Evolutionary conservation across 2,888 invertebrate species (phyloP), one percentile per base, ranked within the genome.

Genomic region (Ormyrus thymus): DNA sequence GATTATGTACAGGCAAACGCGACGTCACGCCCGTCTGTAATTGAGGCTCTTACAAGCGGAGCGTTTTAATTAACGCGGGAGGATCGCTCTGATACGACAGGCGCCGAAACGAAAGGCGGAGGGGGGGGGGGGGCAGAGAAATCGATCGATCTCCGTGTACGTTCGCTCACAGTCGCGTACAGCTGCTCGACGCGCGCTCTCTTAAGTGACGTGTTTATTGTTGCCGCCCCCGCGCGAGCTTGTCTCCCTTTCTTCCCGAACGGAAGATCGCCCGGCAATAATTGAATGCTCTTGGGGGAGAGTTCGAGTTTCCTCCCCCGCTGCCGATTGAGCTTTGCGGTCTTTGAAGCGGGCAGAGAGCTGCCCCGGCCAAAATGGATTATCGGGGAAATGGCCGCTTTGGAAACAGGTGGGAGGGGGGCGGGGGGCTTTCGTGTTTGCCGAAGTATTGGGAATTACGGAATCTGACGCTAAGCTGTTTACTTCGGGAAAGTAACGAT

Each of bases 1-100:
- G 29, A 29, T 29, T 29, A 29, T 29, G 4, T 29, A 29, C 29
- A 59, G 11, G 29, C 48, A 10, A 45, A 43, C 9, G 10, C 62
- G 56, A n/a, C 56, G 50, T 56, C 61, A 62, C 13, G 11, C 6
- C 11, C 45, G 11, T 48, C 7, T 46, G 62, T 69, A 76, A 76
- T 69, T 62, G 62, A 69, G 76, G 55, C 48, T 66, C 59, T 59
- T 66, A 66, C 56, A 65, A 65, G 72, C 53, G 48, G 9, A 58
- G 43, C 43, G 62, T 69, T 76, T 76, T 76, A 76, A 76, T 76
- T 76, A 76, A 76, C 69, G 69, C 62, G 13, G 11, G 58, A 45
- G 66, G 75, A 75, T 75, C 68, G 55, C 10, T 29, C 29, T 15
- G 76, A 69, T 69, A 69, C 76, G 76, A 62, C 76, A 76, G 62